phyloP scores from a whole-genome alignment of 2,888 invertebrate species.

The Melinopterus prodromus region DNA sequence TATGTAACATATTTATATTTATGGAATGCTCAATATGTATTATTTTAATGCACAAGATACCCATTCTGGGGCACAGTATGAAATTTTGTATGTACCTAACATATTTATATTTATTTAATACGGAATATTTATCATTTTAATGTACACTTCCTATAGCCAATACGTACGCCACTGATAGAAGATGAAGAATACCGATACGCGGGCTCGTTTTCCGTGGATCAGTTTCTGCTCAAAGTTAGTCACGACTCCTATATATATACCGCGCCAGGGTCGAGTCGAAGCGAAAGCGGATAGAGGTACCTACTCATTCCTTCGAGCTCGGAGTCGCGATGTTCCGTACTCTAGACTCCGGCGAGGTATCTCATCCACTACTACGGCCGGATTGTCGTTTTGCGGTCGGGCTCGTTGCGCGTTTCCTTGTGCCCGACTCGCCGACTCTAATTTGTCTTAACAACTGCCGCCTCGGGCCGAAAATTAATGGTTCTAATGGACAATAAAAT shows the following conservation, averaged over 20 bases:
- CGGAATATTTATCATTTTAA: too few species aligned
- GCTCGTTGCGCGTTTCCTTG: background rate
- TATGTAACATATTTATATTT: too few species aligned
- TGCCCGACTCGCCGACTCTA: constrained; percentile 29
- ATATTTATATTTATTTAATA: too few species aligned
- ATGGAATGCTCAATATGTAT: too few species aligned
- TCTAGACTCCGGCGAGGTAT: background rate
- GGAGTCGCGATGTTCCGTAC: too few species aligned
- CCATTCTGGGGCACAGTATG: too few species aligned
- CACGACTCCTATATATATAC: background rate
- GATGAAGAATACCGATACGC: background rate
- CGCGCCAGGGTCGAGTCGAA: background rate
- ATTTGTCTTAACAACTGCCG: constrained; percentile 43
- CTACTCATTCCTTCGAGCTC: background rate
- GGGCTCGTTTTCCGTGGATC: background rate
- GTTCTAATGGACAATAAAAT: constrained; percentile 51
- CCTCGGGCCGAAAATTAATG: constrained; percentile 48
- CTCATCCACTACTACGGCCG: background rate
- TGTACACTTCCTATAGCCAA: too few species aligned
- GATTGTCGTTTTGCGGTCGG: background rate
- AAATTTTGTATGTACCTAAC: too few species aligned
- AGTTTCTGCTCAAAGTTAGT: background rate
- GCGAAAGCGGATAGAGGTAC: background rate
- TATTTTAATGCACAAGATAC: too few species aligned
- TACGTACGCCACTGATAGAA: background rate